These are phyloP conservation scores for Poeciliopsis turneri DNA, from an alignment of 2,797 vertebrate species.

Conservation along the genomic window DNA sequence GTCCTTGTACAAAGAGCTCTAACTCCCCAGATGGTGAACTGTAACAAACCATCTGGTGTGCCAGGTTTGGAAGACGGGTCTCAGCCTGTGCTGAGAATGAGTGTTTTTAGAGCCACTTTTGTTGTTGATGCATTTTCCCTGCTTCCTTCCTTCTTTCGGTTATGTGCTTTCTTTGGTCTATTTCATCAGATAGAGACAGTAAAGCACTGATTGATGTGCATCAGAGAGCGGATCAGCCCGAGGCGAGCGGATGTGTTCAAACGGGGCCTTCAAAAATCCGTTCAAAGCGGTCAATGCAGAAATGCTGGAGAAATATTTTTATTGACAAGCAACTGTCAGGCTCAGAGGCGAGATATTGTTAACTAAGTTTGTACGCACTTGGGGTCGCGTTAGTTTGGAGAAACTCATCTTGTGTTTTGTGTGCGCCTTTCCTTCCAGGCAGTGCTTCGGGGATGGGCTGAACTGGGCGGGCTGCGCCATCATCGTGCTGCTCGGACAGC, in stretches of 20 bases:
- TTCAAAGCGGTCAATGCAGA: background rate
- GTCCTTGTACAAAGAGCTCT: background rate
- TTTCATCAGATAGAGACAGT: background rate
- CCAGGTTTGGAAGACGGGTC: background rate
- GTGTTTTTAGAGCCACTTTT: background rate
- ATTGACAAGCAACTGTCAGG: background rate
- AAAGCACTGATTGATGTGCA: background rate
- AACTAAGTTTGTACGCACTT: background rate
- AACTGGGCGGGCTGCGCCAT: slow-evolving; percentile 99
- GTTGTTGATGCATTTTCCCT: background rate
- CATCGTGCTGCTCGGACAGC: slow-evolving; percentile 95
- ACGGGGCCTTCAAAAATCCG: background rate
- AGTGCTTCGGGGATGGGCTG: slow-evolving; percentile 97
- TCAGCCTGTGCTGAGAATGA: background rate
- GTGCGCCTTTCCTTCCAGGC: slow-evolving; percentile 73
- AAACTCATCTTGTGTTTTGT: background rate
- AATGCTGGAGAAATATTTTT: background rate
- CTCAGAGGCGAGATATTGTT: background rate
- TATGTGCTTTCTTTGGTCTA: background rate
- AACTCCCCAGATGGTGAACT: background rate
- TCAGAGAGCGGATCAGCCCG: background rate
- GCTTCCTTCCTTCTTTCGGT: background rate
- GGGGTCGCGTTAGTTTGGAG: background rate
- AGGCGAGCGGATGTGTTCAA: background rate
- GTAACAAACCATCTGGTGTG: background rate